Evolutionary conservation across 2,113 vertebrate species (phyloP), one percentile per base, ranked within the genome.

Genomic region (Pagrus major): DNA sequence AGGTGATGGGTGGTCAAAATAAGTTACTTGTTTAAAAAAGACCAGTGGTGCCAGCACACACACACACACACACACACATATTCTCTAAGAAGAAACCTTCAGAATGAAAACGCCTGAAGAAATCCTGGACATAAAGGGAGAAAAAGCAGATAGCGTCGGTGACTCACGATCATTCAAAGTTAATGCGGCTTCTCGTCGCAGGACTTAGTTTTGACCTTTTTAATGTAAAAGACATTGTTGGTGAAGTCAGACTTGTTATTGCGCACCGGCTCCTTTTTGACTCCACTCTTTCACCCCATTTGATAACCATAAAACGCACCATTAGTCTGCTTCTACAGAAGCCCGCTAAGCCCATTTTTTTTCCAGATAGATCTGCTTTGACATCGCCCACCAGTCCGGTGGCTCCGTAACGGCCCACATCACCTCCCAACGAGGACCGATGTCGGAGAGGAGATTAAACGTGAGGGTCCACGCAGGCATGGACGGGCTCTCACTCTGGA

Each of bases 381-480:
- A 85, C 70, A 64, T 68, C n/a, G 31, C 71, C 49, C 9, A 31
- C 59, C 16, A 46, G 46, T 12, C 20, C 54, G 37, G 41, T 51
- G 6, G 37, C n/a, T 69, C 49, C 51, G 29, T 58, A 59, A 71
- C n/a, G 21, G 31, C 35, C 47, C 60, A 55, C 80, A 56, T 72
- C 56, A 29, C 77, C 71, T 42, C 65, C n/a, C 69, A 60, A 18
- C 59, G 25, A 67, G 18, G 65, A 71, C 65, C 65, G 44, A 31
- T 71, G 83, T 78, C 68, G 60, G 42, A 37, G 59, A 72, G 46
- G 71, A 72, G 46, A 83, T 80, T 69, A 29, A 81, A 74, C 4
- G 39, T 51, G 59, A 77, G 56, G 67, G 71, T 81, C 52, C 25
- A 54, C 8, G 42, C 27, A 7, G 66, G 31, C 60, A 25, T 6